Base-by-base conservation (phyloP, 2,113 vertebrate species). In the Malurus melanocephalus region DNA sequence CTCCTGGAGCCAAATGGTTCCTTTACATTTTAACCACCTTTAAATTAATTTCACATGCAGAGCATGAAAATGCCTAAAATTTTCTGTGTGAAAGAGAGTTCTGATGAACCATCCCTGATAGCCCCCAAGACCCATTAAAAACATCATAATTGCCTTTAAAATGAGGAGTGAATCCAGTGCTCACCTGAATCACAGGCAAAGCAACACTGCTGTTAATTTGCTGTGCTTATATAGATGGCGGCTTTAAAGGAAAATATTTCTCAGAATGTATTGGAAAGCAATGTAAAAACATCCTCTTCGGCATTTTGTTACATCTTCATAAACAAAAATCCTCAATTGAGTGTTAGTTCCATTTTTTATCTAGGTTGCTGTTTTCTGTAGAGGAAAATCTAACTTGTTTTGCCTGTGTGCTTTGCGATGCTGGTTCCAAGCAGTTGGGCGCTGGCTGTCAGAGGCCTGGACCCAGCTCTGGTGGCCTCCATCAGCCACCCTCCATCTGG, bases 161-260 rank as follows among this genome's bases (percentile, higher is more conserved):
- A 78, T 38, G n/a, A 51, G 32, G 12, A 62, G 27, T 53, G 76
- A 77, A 77, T 59, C 48, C 56, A 83, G 40, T 5, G 33, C 32
- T 64, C 18, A 13, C 45, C 45, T 64, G 53, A 48, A 68, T 16
- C 68, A 26, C 35, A 51, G 51, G 24, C n/a, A 33, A 56, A 60
- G 33, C 0, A 3, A 5, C 10, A 4, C 17, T 23, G 40, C 17
- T 11, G 7, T 52, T 11, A 24, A 16, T 48, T 15, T 55, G 40
- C 28, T 45, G 2, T 20, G 20, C 9, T 57, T 6, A 33, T 26
- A 19, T 3, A 35, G 16, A 20, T 2, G 2, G 11, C 28, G 30
- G 13, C 42, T 69, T 86, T 84, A 62, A 64, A 51, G 51, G 38
- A 61, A 66, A 52, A 4, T n/a, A 56, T 24, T 53, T 93, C 46